These are phyloP conservation scores for Oreochromis spilurus DNA, from an alignment of 2,113 vertebrate species.

Conservation along the genomic window DNA sequence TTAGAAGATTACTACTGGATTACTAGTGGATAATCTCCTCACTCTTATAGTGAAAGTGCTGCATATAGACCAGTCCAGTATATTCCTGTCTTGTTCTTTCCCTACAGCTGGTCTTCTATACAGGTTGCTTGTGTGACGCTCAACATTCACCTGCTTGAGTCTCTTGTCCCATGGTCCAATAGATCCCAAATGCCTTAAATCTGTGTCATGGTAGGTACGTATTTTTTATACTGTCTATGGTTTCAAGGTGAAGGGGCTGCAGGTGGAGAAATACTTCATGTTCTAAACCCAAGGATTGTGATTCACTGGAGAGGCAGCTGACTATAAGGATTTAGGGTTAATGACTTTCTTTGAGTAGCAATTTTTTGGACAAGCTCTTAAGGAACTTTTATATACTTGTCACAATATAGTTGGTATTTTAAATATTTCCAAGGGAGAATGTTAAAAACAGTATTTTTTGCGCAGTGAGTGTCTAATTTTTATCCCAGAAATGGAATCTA, in stretches of 20 bases:
- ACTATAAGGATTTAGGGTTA: not conserved
- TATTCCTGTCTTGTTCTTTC: not conserved
- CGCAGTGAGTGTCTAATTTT: not conserved
- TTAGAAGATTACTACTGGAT: not conserved
- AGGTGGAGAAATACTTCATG: not conserved
- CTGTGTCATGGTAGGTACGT: not conserved
- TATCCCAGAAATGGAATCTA: not conserved
- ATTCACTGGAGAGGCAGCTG: not conserved
- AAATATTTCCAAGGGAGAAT: not conserved
- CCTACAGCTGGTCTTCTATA: not conserved
- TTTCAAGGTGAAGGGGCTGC: not conserved
- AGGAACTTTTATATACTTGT: not conserved
- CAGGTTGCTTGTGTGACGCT: not conserved
- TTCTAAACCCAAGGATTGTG: not conserved
- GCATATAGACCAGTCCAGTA: not conserved
- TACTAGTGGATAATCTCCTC: not conserved
- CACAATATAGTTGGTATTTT: not conserved
- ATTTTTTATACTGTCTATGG: not conserved
- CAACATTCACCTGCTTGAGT: not conserved
- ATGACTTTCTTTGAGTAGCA: not conserved
- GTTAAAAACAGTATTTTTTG: not conserved
- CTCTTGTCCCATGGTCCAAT: not conserved
- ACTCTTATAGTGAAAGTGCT: not conserved
- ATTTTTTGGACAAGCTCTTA: not conserved
- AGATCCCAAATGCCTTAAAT: not conserved